These are phyloP conservation scores for Phrynocephalus guinanensis DNA, from an alignment of 2,797 vertebrate genomes.

Conservation along the genomic window DNA sequence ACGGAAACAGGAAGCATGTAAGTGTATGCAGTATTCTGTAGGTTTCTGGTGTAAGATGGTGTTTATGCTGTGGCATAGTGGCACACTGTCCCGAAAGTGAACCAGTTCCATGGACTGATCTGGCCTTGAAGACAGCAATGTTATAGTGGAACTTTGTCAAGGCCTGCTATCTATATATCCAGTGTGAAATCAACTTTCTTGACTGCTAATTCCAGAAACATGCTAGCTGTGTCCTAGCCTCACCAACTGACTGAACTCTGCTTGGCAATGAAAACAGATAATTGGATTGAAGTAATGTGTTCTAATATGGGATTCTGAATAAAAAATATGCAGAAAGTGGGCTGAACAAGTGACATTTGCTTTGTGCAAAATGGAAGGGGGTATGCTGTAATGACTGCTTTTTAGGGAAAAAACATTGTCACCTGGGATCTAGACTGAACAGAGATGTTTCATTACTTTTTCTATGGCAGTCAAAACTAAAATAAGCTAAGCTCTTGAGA, in stretches of 20 bases:
- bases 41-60: background rate
- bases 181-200: background rate
- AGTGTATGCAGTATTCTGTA: background rate
- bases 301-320: conserved; percentile 16
- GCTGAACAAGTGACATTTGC: conserved; percentile 30
- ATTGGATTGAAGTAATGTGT: conserved; percentile 1
- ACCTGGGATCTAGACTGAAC: conserved; percentile 17
- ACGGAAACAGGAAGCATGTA: background rate
- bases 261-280: background rate
- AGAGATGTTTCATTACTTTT: conserved; percentile 23
- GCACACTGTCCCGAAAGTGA: background rate
- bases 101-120: background rate
- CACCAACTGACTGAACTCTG: background rate
- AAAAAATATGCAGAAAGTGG: conserved; percentile 29
- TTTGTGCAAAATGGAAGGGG: conserved; percentile 1
- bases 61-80: no score
- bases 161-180: background rate
- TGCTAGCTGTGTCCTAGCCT: background rate
- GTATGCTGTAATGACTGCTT: conserved; percentile 1
- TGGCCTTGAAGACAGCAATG: background rate
- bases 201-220: background rate
- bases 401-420: conserved; percentile 3
- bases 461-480: conserved; percentile 21
- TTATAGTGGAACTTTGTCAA: background rate
- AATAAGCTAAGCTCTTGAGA: conserved; percentile 35